Conservation (phyloP, 2,797 vertebrate species). For the Melanotaenia trifasciata region DNA sequence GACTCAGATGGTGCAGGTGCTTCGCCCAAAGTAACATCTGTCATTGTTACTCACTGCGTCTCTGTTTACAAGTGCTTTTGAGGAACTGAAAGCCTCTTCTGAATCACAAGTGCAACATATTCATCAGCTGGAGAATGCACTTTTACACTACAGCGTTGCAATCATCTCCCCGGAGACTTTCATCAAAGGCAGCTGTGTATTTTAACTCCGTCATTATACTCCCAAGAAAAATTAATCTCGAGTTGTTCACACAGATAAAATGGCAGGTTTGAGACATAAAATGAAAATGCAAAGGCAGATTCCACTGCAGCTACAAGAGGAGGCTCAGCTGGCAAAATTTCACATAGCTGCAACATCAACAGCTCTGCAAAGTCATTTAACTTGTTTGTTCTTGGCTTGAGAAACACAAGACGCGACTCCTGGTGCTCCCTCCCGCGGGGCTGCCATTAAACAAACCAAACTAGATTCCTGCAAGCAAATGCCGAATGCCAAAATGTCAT, state of each 20-base stretch:
- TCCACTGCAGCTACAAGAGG: background rate
- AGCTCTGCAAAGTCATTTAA: background rate
- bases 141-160: background rate
- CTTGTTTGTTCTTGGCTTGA: background rate
- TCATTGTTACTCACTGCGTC: constrained; percentile 2
- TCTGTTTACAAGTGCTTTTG: constrained; percentile 14
- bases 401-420: constrained; percentile 4
- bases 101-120: background rate
- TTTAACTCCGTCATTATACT: constrained; percentile 4
- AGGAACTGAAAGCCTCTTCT: constrained; percentile 21
- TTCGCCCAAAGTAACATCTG: constrained; percentile 5
- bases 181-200: constrained; percentile 5
- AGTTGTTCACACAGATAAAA: constrained; percentile 10
- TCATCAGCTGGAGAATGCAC: background rate
- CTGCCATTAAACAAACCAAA: constrained; percentile 15
- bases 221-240: constrained; percentile 19
- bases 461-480: background rate
- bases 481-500: constrained; percentile 16
- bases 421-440: background rate
- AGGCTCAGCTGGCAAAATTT: constrained; percentile 1
- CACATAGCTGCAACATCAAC: constrained; percentile 12
- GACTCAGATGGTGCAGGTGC: constrained; percentile 7
- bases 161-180: constrained; percentile 8
- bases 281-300: background rate
- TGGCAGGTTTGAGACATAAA: background rate